These are phyloP conservation scores for Papilio machaon DNA, from an alignment of 1,140 invertebrate species.

Conservation along the genomic window DNA sequence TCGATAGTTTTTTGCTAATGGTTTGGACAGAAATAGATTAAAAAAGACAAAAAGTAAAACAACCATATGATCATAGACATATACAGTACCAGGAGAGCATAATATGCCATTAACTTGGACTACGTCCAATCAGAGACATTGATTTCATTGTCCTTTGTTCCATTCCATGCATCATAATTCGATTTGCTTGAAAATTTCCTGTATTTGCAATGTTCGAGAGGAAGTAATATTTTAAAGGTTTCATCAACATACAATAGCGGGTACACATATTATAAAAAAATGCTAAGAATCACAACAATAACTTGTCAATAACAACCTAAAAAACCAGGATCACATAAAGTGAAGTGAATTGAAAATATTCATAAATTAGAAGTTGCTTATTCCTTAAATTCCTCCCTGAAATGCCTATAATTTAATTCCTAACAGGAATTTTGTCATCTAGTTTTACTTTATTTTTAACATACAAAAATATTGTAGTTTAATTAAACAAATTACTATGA, in stretches of 20 bases:
- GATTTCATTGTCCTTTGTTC: conserved; percentile 1
- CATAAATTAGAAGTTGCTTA: background rate
- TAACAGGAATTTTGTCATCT: too few relatives aligned
- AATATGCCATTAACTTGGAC: background rate
- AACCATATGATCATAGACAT: background rate
- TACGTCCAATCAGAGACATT: background rate
- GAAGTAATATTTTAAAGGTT: background rate
- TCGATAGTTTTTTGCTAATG: too few relatives aligned
- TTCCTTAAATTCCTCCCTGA: too few relatives aligned
- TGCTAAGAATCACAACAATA: background rate
- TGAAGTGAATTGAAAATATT: background rate
- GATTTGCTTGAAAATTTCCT: conserved; percentile 11
- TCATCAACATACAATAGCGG: background rate
- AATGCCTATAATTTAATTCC: too few relatives aligned
- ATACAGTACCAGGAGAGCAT: background rate
- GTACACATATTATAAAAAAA: background rate
- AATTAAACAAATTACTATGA: background rate
- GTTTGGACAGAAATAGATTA: background rate
- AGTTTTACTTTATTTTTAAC: background rate
- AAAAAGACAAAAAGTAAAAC: background rate
- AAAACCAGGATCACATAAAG: background rate
- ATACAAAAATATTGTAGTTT: background rate
- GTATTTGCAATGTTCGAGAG: background rate
- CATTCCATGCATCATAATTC: background rate
- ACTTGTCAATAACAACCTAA: background rate